Evolutionary conservation across 2,888 invertebrate species (phyloP), one percentile per base, ranked within the genome.

Genomic region (Parelbella ahira): DNA sequence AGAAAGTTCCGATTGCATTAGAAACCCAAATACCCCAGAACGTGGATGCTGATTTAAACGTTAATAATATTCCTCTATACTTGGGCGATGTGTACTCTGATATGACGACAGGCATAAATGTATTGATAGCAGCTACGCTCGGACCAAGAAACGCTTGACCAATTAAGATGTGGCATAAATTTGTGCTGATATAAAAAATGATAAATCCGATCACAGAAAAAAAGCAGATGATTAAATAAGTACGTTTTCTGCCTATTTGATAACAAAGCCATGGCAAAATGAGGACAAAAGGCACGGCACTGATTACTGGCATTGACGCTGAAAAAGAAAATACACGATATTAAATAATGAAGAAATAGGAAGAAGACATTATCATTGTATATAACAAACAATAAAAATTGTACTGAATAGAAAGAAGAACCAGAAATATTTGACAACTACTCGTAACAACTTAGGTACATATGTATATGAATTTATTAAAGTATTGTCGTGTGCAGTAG

Each of bases 21-120:
- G 60, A 46, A 1, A 43, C 45, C 56, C 59, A 60, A 11, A 64
- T 46, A 0, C 67, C 68, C 57, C 60, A 60, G 6, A 45, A 55
- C 1, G 53, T 47, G 0, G 56, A 61, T 0, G 63, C 61, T 4
- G 49, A 29, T 24, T 66, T 68, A 1, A 65, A 3, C 0, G 54
- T 53, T 3, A 67, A 30, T 15, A 67, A 68, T 30, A 63, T 23
- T 0, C 61, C 67, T 48, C 67, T 39, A 37, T n/a, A n/a, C n/a
- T n/a, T n/a, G n/a, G n/a, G n/a, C n/a, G n/a, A n/a, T n/a, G n/a
- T n/a, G n/a, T n/a, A 62, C 54, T 37, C 46, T 44, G 9, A 56
- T 4, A 15, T 15, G 4, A 15, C 4, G 4, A 15, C 32, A 0
- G 58, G 1, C 3, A 49, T 30, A 4, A 61, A 21, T 0, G 48